Conservation (phyloP, 2,888 invertebrate genomes). For the Slavum lentiscoides region DNA sequence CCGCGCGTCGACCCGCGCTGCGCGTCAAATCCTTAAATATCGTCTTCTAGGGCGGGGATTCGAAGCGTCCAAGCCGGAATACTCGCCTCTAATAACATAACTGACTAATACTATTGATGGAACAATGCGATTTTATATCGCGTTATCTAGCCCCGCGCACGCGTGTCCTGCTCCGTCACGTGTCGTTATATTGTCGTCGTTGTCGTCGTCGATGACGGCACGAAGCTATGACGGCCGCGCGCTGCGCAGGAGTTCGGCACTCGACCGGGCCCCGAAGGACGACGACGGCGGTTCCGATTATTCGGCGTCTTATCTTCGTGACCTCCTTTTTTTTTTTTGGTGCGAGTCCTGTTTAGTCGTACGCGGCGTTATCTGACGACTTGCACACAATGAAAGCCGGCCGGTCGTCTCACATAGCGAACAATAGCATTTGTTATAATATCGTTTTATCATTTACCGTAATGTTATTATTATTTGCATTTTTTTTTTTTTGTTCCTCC, state of each 20-base stretch:
- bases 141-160: neutral
- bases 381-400: neutral
- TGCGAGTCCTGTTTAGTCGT: neutral
- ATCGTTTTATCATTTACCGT: neutral
- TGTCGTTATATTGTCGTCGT: too few relatives aligned
- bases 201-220: neutral
- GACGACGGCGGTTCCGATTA: neutral
- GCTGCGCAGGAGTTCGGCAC: too few relatives aligned
- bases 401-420: neutral
- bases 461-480: neutral
- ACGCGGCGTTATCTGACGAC: neutral
- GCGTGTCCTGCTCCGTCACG: too few relatives aligned
- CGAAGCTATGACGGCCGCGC: too few relatives aligned
- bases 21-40: too few relatives aligned
- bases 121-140: neutral
- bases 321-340: too few relatives aligned
- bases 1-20: too few relatives aligned
- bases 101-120: too few relatives aligned
- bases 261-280: constrained; percentile 3
- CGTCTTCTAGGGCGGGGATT: too few relatives aligned
- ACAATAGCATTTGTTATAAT: neutral
- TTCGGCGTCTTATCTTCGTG: constrained; percentile 1
- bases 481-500: too few relatives aligned
- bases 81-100: too few relatives aligned
- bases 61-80: too few relatives aligned